Evolutionary conservation across 1,140 invertebrate genomes (phyloP).

Genomic region (Pseudomyrmex dendroicus): DNA sequence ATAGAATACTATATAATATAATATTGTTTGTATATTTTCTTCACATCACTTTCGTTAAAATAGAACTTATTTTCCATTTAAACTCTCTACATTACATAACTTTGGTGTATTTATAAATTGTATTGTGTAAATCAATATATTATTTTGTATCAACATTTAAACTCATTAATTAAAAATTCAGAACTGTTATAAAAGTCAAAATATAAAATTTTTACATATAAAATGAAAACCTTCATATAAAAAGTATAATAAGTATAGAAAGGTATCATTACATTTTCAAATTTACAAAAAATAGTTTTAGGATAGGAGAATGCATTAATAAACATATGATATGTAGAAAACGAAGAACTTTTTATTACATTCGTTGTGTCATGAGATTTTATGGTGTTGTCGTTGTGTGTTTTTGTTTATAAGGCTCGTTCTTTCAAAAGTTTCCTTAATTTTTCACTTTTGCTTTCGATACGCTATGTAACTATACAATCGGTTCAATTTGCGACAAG

Average conservation of each 20-base stretch:
- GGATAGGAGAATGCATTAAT: conserved; percentile 17
- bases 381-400: conserved; percentile 52
- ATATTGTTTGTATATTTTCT: neutral
- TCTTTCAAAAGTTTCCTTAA: conserved; percentile 24
- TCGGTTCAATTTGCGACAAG: conserved; percentile 31
- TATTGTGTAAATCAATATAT: neutral
- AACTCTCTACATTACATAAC: neutral
- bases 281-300: neutral
- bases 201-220: neutral
- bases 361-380: conserved; percentile 77
- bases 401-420: conserved; percentile 61
- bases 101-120: neutral
- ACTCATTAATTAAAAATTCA: neutral
- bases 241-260: neutral
- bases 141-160: conserved; percentile 2
- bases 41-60: neutral
- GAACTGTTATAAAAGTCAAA: neutral
- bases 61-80: neutral
- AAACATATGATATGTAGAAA: conserved; percentile 61
- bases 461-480: conserved; percentile 58
- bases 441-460: conserved; percentile 30
- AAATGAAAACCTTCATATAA: no score
- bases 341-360: conserved; percentile 78
- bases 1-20: neutral
- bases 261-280: no score